Evolutionary conservation across 2,888 invertebrate genomes (phyloP), one percentile per base, ranked within the genome.

Genomic region (Protonemura montana): DNA sequence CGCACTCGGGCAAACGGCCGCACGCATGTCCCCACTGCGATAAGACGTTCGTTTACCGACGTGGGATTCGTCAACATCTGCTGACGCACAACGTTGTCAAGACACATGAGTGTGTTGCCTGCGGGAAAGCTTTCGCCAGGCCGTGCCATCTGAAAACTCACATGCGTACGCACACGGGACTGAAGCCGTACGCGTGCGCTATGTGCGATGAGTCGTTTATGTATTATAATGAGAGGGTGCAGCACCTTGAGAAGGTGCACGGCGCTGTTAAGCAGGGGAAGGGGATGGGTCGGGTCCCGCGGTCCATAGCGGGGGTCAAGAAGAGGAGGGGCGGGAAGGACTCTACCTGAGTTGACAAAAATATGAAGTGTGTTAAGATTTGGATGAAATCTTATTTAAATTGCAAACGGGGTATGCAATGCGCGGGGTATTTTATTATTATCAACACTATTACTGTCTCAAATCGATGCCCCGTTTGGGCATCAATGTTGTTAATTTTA

Each of bases 81-180:
- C 90, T 91, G 30, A 92, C 93, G 87, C 94, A 94, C 77, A 80
- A 90, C 0, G 90, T 90, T 0, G 92, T 91, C 0, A 91, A 91
- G 88, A 90, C 90, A 0, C 92, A 84, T 76, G 26, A 42, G 0
- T 88, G 88, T 78, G 3, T n/a, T 3, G 42, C n/a, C 2, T 88
- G 88, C 84, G 76, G 77, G 26, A 85, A 86, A 35, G 29, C 80
- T 26, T 93, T 93, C 89, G 92, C 92, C 3, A 93, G 93, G 88
- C 90, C 90, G 87, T 90, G 93, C 27, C 94, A 94, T 89, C 89
- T 94, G n/a, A 92, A 91, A 85, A 93, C 91, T 87, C 94, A 94
- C 89, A 88, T 76, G 84, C 59, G 84, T 0, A 76, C 27, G 10
- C 84, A 84, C 76, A 84, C 29, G 21, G 84, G 84, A 2, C 16